Conservation (phyloP, 2,797 vertebrate species). For the Tapirus indicus region DNA sequence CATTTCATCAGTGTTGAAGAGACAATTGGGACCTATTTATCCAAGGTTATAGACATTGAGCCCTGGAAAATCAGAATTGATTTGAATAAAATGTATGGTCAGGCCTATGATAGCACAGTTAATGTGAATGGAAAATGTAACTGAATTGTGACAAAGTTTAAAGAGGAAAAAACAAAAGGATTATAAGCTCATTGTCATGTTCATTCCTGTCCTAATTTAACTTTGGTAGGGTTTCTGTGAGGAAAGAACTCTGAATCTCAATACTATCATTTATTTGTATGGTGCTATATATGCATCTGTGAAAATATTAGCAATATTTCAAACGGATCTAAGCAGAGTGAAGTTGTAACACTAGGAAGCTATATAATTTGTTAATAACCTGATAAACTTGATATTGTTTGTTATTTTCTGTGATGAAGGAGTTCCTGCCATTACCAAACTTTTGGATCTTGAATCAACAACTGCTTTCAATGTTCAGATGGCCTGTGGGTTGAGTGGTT, state of each 20-base stretch:
- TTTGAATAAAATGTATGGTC: slow-evolving; percentile 44
- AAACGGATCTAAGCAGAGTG: not conserved
- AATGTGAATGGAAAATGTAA: not conserved
- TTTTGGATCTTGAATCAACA: not conserved
- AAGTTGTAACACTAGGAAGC: not conserved
- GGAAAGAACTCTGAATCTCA: not conserved
- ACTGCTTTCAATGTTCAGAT: not conserved
- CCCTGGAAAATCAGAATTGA: slow-evolving; percentile 36
- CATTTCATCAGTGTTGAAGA: slow-evolving; percentile 41
- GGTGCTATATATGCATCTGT: not conserved
- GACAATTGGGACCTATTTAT: slow-evolving; percentile 15
- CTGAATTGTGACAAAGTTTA: not conserved
- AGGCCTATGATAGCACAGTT: not conserved
- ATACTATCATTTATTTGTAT: not conserved
- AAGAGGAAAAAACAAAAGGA: not conserved
- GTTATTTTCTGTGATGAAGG: not conserved
- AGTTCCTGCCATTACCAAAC: not conserved
- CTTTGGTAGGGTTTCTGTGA: not conserved
- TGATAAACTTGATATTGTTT: not conserved
- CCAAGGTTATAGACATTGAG: slow-evolving; percentile 58
- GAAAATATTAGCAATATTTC: not conserved
- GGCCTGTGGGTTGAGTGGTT: not conserved
- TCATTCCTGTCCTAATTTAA: not conserved
- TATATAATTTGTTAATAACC: not conserved
- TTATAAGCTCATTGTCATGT: not conserved